Base-by-base conservation (phyloP, 1,140 invertebrate genomes). In the Andricus grossulariae region DNA sequence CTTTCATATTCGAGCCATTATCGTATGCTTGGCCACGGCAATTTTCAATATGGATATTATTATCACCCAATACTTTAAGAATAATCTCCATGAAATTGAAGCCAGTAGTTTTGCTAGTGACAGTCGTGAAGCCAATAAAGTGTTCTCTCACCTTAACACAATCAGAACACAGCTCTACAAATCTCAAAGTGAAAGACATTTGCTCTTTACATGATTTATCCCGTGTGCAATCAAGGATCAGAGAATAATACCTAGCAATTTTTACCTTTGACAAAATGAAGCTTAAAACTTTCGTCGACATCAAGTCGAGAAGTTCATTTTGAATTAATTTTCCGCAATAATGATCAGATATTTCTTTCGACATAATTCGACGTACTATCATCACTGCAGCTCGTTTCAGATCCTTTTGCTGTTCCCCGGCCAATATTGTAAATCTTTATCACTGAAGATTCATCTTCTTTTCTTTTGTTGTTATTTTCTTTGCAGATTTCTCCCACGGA, bases 291-390 rank as follows among this genome's bases (percentile, higher is more conserved):
- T 77, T 57, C 39, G 74, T 18, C 25, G 71, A 50, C 74, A 80
- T 80, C 54, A 80, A 18, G 76, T 76, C 54, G 16, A 80, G 70
- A 39, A 80, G 15, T 71, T 76, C 78, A 70, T 76, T 80, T 76
- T 80, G 74, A 70, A 80, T 80, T 71, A 71, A 45, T 55, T 74
- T 76, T 70, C 50, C 72, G 39, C 70, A 76, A 71, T 80, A 80
- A 73, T 74, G 75, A 74, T 80, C 75, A 52, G 71, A 49, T 70
- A 74, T 54, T 45, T 77, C 50, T 39, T 32, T 57, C 45, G 32
- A 39, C 57, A 25, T 25, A 21, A 54, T 71, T 73, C 57, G 73
- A 18, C 71, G 32, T 25, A 77, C 54, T 50, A 77, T 71, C 72
- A 74, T 49, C 79, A 80, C 74, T 51, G 55, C 45, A 45, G 55